Percentiles rank a stretch among this genome's conserved stretches.
phyloP scores from a whole-genome alignment of 2,888 invertebrate species.

The Pharmacophagus antenor region DNA sequence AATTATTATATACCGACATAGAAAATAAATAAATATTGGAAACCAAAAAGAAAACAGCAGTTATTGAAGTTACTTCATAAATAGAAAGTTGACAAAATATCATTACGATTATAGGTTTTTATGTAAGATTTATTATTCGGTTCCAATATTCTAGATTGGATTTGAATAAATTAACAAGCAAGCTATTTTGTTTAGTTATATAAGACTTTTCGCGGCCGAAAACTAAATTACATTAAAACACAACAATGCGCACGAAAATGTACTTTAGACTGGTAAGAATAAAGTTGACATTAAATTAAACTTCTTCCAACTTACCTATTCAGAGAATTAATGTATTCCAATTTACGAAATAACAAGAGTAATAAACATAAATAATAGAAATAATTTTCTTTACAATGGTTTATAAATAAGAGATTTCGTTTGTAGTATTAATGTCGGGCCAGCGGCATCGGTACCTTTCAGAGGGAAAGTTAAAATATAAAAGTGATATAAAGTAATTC shows the following conservation, averaged over 20 bases:
- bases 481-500: conserved; percentile 10
- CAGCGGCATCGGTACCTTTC: not conserved
- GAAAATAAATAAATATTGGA: too few relatives aligned
- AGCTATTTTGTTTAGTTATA: too few relatives aligned
- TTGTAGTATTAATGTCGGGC: conserved; percentile 2
- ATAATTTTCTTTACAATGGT: conserved; percentile 23
- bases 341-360: conserved; percentile 24
- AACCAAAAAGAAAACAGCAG: too few relatives aligned
- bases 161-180: too few relatives aligned
- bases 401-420: conserved; percentile 13
- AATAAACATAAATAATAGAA: conserved; percentile 25
- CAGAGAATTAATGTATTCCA: conserved; percentile 21
- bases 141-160: too few relatives aligned
- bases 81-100: too few relatives aligned
- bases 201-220: conserved; percentile 1
- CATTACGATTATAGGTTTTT: too few relatives aligned
- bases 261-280: not conserved
- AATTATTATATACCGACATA: too few relatives aligned
- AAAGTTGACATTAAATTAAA: conserved; percentile 11
- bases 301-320: not conserved
- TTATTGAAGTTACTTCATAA: too few relatives aligned
- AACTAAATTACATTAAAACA: conserved; percentile 1
- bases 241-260: not conserved
- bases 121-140: too few relatives aligned
- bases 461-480: too few relatives aligned